Evolutionary conservation across 2,113 vertebrate species (phyloP).

Genomic region (Ptyas mucosa): DNA sequence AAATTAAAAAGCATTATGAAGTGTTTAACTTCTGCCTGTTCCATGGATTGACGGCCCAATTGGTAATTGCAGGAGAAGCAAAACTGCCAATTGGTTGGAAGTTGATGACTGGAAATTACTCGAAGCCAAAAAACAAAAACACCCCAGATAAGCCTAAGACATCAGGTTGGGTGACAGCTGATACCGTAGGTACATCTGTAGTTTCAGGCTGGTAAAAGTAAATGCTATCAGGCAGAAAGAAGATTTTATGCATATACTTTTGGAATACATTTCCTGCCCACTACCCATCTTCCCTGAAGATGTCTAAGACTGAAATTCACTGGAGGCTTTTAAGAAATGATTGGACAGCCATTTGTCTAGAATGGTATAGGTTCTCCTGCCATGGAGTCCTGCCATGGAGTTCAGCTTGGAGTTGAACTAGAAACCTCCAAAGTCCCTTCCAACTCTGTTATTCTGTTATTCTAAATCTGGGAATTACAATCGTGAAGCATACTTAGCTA

Average conservation of each 20-base stretch:
- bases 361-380: background rate
- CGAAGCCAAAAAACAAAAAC: no score
- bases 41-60: background rate
- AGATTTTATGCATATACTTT: background rate
- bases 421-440: background rate
- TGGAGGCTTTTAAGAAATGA: background rate
- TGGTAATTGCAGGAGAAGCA: background rate
- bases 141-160: background rate
- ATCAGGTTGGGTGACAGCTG: background rate
- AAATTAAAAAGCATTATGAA: background rate
- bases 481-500: background rate
- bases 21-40: background rate
- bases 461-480: background rate
- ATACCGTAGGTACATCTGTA: background rate
- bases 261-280: background rate
- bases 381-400: no score
- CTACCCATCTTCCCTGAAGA: no score
- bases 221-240: background rate
- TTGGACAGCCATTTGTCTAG: background rate
- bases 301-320: background rate
- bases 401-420: background rate
- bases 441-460: background rate
- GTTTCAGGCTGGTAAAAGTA: background rate
- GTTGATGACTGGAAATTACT: background rate
- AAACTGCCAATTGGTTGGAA: background rate